phyloP scores from a whole-genome alignment of 2,888 invertebrate genomes.

The Tolmerus cingulatus region DNA sequence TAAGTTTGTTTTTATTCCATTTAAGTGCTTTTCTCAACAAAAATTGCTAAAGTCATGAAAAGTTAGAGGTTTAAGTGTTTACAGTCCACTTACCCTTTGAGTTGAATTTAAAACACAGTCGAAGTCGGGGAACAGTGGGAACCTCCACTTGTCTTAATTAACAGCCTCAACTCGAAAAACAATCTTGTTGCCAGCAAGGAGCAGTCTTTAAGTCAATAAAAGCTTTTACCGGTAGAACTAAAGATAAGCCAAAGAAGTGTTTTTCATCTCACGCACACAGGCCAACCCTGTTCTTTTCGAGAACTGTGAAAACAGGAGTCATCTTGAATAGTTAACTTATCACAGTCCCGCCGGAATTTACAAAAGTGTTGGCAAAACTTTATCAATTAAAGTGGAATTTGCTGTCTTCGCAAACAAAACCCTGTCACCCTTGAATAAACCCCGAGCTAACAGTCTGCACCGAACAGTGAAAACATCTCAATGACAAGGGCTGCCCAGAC shows the following conservation, averaged over 20 bases:
- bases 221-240: not conserved
- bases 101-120: not conserved
- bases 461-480: constrained; percentile 14
- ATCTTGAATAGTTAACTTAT: constrained; percentile 15
- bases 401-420: constrained; percentile 30
- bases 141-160: not conserved
- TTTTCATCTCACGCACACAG: not conserved
- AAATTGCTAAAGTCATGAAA: not conserved
- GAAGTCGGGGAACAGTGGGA: not conserved
- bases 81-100: not conserved
- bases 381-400: constrained; percentile 33
- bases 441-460: not conserved
- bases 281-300: not conserved
- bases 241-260: not conserved
- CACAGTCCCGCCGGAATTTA: not conserved
- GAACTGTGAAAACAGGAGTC: not conserved
- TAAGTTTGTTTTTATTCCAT: not conserved
- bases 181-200: not conserved
- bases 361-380: constrained; percentile 21
- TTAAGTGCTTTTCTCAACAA: not conserved
- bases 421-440: constrained; percentile 26
- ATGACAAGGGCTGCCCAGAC: not conserved
- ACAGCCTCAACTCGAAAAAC: not conserved
- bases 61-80: not conserved
- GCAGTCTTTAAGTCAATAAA: not conserved